Base-by-base conservation (phyloP, 2,797 vertebrate genomes). In the Pangasius djambal region DNA sequence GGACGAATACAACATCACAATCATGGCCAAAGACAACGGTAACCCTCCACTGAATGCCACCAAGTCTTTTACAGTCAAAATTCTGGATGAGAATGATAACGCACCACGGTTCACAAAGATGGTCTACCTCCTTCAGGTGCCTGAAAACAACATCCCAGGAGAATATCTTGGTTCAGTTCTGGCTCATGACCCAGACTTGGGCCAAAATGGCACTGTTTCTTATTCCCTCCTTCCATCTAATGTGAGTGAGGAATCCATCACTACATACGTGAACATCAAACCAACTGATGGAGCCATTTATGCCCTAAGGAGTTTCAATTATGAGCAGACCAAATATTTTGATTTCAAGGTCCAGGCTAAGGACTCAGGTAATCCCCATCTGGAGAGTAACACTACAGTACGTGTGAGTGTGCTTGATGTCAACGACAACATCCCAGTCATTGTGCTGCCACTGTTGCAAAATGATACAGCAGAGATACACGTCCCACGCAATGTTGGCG, bases 391-490 rank as follows among this genome's bases (percentile, higher is more conserved):
- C 0, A 96, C 98, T 75, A 99, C 98, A 0, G 99, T 99, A 67
- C 96, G 98, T 0, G 98, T 99, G 89, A 99, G 97, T 0, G 97
- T 99, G 57, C 94, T 99, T 0, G 98, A 99, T 52, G 98, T 99
- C 90, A 99, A 99, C 0, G 99, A 99, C 94, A 99, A 99, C 6
- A 98, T 99, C 0, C 99, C 99, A 0, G 97, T 99, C 70, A 99
- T 99, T 0, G 97, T 99, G 75, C 92, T 99, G 57, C 99, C 99
- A 0, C 95, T 98, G 3, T 96, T 99, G 87, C 97, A 97, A 91
- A 99, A 99, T 1, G 99, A 99, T 94, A 99, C 99, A 0, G 99
- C 99, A 0, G 98, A 99, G 91, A 98, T 99, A 90, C 98, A 99
- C 63, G 98, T 99, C 37, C 98, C 98, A 0, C 96, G 99, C 0